A percentile compares a stretch with the other conserved stretches of the same genome.
Evolutionary conservation across 2,113 vertebrate species (phyloP).

Genomic region (Cyanoramphus novaezelandiae): DNA sequence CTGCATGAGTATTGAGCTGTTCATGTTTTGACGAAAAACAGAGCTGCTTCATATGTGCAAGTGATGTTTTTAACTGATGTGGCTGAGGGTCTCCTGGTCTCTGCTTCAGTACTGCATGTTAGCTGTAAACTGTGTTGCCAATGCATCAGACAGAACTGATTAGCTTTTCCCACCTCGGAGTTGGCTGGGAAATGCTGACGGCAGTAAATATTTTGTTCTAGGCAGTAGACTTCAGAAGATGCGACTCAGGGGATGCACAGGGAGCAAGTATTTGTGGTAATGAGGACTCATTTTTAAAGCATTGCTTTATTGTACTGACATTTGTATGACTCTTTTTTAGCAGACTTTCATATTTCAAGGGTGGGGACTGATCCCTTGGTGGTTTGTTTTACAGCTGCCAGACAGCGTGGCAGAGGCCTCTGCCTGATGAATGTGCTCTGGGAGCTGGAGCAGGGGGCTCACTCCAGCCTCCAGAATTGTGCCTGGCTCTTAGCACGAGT

Average conservation of each 20-base stretch:
- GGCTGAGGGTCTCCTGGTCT: not conserved
- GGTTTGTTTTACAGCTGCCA: not conserved
- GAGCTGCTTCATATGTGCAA: rapidly evolving
- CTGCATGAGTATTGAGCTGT: not conserved
- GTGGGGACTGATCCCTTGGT: not conserved
- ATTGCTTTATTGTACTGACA: not conserved
- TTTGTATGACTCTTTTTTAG: not conserved
- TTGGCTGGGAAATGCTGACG: not conserved
- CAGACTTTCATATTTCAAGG: not conserved
- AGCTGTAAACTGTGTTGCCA: not conserved
- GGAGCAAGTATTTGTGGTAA: slow-evolving; percentile 7
- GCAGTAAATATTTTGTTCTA: slow-evolving; percentile 17
- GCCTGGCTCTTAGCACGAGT: not conserved
- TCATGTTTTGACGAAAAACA: not conserved
- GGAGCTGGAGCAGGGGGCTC: not conserved
- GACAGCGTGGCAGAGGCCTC: not conserved
- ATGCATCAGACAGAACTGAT: not conserved
- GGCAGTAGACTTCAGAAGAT: not conserved
- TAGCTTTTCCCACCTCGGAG: not conserved
- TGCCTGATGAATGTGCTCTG: not conserved
- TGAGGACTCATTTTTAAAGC: not conserved
- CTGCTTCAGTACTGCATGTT: not conserved
- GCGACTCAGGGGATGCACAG: not conserved
- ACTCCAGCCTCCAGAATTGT: not conserved
- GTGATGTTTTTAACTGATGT: not conserved